Conservation (phyloP, 2,888 invertebrate species). For the Acleris holmiana region DNA sequence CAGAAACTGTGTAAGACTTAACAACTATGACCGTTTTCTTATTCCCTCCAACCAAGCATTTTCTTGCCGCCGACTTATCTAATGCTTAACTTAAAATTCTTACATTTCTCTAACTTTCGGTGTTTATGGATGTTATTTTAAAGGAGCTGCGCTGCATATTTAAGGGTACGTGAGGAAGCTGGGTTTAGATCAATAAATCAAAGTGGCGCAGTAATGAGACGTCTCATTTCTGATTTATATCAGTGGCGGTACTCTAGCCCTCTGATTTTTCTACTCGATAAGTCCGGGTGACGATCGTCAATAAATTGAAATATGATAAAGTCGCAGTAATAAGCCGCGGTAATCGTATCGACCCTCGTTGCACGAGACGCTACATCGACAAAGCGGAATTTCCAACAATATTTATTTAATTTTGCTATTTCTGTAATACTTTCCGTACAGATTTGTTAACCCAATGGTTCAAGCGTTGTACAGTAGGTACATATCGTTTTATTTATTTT, state of each 20-base stretch:
- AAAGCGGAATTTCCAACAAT: conserved; percentile 49
- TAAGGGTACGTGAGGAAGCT: conserved; percentile 24
- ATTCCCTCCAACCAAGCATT: conserved; percentile 80
- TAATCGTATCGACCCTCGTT: conserved; percentile 72
- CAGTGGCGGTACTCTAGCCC: conserved; percentile 56
- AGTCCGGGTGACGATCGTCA: conserved; percentile 77
- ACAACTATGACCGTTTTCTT: conserved; percentile 84
- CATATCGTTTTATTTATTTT: neutral
- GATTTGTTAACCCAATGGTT: too few relatives aligned
- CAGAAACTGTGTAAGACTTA: conserved; percentile 84
- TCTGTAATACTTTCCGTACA: neutral
- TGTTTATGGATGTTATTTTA: conserved; percentile 62
- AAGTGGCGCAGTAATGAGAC: conserved; percentile 70
- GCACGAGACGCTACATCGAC: conserved; percentile 55
- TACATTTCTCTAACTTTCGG: conserved; percentile 67
- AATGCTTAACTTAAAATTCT: conserved; percentile 78
- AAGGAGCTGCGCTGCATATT: conserved; percentile 34
- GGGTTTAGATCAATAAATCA: conserved; percentile 55
- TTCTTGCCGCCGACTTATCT: conserved; percentile 80
- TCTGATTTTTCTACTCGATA: conserved; percentile 81
- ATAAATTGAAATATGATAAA: conserved; percentile 84
- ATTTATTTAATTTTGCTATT: conserved; percentile 28
- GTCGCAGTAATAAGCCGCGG: conserved; percentile 75
- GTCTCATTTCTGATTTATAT: conserved; percentile 79
- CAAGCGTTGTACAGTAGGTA: neutral